These are phyloP conservation scores for Cettia cetti DNA, from an alignment of 2,113 vertebrate genomes.

Conservation along the genomic window DNA sequence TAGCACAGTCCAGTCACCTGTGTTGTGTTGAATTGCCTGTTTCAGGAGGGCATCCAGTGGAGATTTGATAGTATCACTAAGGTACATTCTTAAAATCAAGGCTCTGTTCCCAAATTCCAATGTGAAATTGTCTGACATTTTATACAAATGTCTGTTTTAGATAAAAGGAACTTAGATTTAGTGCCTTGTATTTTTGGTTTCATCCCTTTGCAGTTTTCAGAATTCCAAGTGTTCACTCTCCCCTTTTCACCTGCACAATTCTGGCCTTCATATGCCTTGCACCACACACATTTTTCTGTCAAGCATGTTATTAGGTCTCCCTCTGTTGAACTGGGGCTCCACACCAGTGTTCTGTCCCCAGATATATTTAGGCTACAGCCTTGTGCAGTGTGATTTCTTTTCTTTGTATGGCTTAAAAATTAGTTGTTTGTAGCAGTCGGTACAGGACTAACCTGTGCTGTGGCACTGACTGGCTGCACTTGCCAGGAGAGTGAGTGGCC, in stretches of 20 bases:
- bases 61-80: not conserved
- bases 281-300: not conserved
- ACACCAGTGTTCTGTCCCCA: not conserved
- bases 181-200: not conserved
- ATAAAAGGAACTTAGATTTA: not conserved
- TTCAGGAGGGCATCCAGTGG: not conserved
- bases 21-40: not conserved
- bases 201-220: not conserved
- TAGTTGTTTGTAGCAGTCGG: not conserved
- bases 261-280: not conserved
- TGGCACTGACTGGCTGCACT: not conserved
- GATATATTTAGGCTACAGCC: not conserved
- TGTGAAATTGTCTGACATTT: not conserved
- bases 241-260: not conserved
- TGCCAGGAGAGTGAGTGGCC: not conserved
- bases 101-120: not conserved
- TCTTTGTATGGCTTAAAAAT: not conserved
- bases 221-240: not conserved
- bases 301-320: not conserved
- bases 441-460: not conserved
- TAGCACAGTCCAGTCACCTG: no score
- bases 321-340: not conserved
- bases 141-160: not conserved
- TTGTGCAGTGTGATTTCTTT: not conserved
- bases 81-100: not conserved